Percentiles rank a stretch among this genome's conserved stretches.
Evolutionary conservation across 2,113 vertebrate genomes (phyloP).

Genomic region (Takifugu bimaculatus): DNA sequence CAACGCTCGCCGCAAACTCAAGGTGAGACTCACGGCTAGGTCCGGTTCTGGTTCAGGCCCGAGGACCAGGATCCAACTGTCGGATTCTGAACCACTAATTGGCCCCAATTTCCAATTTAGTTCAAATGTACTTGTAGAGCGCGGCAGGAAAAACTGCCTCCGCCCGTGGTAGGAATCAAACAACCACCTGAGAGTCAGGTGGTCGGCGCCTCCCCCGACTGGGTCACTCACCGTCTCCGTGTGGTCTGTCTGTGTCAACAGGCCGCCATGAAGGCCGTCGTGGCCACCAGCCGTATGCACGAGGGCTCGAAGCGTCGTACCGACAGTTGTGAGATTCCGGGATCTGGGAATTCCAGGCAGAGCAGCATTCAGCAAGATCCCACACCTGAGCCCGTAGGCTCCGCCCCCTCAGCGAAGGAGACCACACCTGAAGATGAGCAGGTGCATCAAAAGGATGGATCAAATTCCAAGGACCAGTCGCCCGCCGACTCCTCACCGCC

Average conservation of each 20-base stretch:
- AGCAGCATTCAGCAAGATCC: slow-evolving; percentile 70
- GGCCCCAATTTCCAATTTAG: too few relatives aligned
- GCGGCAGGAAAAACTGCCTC: too few relatives aligned
- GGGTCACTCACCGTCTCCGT: too few relatives aligned
- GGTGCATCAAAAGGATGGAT: slow-evolving; percentile 2
- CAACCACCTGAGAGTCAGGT: too few relatives aligned
- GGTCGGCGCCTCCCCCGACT: too few relatives aligned
- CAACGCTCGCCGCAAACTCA: slow-evolving; percentile 84
- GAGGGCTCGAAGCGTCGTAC: slow-evolving; percentile 78
- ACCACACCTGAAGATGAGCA: slow-evolving; percentile 12
- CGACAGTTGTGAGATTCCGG: slow-evolving; percentile 75
- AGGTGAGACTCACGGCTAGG: slow-evolving; percentile 63
- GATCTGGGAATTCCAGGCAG: slow-evolving; percentile 64
- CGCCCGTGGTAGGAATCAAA: too few relatives aligned
- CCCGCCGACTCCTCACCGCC: slow-evolving; percentile 35
- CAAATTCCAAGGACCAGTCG: slow-evolving; percentile 11
- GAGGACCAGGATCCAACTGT: too few relatives aligned
- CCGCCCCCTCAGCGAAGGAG: slow-evolving; percentile 16
- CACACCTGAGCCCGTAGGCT: slow-evolving; percentile 45
- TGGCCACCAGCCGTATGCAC: slow-evolving; percentile 82
- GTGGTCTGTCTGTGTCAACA: slow-evolving; percentile 36
- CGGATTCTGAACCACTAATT: too few relatives aligned
- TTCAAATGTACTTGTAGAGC: too few relatives aligned
- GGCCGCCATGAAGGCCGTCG: slow-evolving; percentile 87
- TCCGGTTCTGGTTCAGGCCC: too few relatives aligned